These are phyloP conservation scores for Laodelphax striatellus DNA, from an alignment of 1,140 invertebrate species.

Conservation along the genomic window DNA sequence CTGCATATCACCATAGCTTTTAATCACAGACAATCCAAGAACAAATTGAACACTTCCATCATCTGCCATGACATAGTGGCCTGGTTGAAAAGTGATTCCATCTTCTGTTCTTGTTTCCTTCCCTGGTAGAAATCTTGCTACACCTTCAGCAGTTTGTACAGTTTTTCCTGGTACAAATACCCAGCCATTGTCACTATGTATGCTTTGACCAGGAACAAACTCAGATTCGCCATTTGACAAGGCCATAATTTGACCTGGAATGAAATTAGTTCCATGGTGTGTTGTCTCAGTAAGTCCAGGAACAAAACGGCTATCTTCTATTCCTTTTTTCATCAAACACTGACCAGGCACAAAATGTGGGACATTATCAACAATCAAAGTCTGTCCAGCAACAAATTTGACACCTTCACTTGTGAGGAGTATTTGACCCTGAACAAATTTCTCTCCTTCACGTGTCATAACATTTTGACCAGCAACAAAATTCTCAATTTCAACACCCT, in stretches of 20 bases:
- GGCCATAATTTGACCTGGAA: constrained; percentile 54
- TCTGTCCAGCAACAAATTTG: constrained; percentile 60
- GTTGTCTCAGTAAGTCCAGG: constrained; percentile 35
- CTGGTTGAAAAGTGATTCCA: constrained; percentile 52
- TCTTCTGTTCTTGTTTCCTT: constrained; percentile 41
- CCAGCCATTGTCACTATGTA: constrained; percentile 35
- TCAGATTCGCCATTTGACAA: constrained; percentile 41
- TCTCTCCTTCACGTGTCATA: constrained; percentile 46
- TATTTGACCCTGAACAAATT: constrained; percentile 51
- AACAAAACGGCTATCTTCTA: constrained; percentile 32
- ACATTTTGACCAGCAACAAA: constrained; percentile 53
- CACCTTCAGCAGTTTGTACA: constrained; percentile 41
- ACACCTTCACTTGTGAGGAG: constrained; percentile 20
- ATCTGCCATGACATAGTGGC: constrained; percentile 41
- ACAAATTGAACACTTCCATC: constrained; percentile 28
- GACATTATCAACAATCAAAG: constrained; percentile 50
- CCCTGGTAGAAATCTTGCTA: constrained; percentile 43
- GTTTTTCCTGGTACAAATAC: constrained; percentile 40
- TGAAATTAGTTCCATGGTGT: constrained; percentile 29
- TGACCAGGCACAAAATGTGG: constrained; percentile 56
- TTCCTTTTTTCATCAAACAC: constrained; percentile 34
- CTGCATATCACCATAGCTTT: constrained; percentile 34
- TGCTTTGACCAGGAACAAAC: constrained; percentile 46
- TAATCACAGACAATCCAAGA: constrained; percentile 40
- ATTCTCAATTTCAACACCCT: constrained; percentile 38